Evolutionary conservation across 2,797 vertebrate genomes (phyloP).

Genomic region (Sebastes miniatus): DNA sequence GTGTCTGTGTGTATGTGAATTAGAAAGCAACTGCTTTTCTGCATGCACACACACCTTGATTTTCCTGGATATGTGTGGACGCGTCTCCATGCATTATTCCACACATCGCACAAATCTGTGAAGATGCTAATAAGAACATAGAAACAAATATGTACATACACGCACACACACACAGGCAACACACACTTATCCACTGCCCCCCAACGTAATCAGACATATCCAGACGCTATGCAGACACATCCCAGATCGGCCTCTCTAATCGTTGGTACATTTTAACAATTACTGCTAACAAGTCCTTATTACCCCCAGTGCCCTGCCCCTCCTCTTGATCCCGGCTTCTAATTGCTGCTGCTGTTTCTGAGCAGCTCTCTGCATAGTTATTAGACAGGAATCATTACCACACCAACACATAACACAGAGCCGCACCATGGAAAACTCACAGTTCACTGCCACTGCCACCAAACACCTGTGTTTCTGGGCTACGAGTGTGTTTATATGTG

Average conservation of each 20-base stretch:
- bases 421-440: conserved; percentile 44
- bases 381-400: conserved; percentile 79
- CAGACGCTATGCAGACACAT: conserved; percentile 58
- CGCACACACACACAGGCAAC: background rate
- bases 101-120: conserved; percentile 36
- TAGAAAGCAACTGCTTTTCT: conserved; percentile 41
- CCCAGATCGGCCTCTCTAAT: conserved; percentile 73
- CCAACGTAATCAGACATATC: conserved; percentile 63
- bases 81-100: conserved; percentile 35
- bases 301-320: conserved; percentile 76
- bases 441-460: conserved; percentile 41
- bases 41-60: conserved; percentile 7
- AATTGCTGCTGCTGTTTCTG: conserved; percentile 78
- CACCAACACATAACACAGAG: conserved; percentile 32
- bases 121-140: conserved; percentile 48
- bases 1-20: conserved; percentile 32
- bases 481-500: conserved; percentile 1
- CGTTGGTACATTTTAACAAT: conserved; percentile 81
- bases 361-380: conserved; percentile 77
- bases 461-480: conserved; percentile 58
- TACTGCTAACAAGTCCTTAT: conserved; percentile 83
- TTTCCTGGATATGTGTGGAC: conserved; percentile 14
- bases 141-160: conserved; percentile 36
- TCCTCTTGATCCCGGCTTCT: conserved; percentile 72
- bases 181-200: conserved; percentile 14